Base-by-base conservation (phyloP, 2,113 vertebrate species). In the Regulus satrapa region DNA sequence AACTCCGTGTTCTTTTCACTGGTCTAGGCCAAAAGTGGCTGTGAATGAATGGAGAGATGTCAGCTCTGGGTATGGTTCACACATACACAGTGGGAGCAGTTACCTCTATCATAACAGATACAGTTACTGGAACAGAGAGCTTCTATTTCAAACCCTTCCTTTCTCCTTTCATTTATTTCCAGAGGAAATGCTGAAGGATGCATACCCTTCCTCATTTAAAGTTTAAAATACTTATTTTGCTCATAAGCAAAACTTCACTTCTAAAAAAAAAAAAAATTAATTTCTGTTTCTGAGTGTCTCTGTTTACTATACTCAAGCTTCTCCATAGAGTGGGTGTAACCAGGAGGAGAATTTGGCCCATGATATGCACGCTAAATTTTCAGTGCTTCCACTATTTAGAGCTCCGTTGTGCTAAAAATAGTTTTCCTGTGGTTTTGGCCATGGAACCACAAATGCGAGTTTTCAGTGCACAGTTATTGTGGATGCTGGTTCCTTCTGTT, bases 351-450 rank as follows among this genome's bases (percentile, higher is more conserved):
- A 84, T 97, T 96, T 93, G 93, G 92, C 82, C 93, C 93, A 75
- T 72, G 86, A 80, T 90, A 90, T 20, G 75, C n/a, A n/a, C 96
- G 82, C 93, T 96, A 93, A 90, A 86, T 92, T 96, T 95, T 96
- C 82, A 94, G 93, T 48, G 90, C 85, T 93, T 93, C 90, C 82
- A 96, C 96, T 96, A 96, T 97, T 97, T 96, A 93, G 88, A 92
- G 94, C 90, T 84, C 75, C 0, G 20, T 75, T 82, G 77, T 3
- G 11, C 94, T 95, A 97, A 96, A 96, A 97, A 97, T 96, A 97
- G 64, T 67, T 84, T 88, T 77, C 82, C 85, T 96, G 96, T 96
- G 96, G 96, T 95, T 97, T 96, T 96, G 90, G 92, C 94, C 94
- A 83, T 63, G 85, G 43, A 96, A 88, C 92, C 93, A 93, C 96